Evolutionary conservation across 1,140 invertebrate genomes (phyloP).

Genomic region (Solen grandis): DNA sequence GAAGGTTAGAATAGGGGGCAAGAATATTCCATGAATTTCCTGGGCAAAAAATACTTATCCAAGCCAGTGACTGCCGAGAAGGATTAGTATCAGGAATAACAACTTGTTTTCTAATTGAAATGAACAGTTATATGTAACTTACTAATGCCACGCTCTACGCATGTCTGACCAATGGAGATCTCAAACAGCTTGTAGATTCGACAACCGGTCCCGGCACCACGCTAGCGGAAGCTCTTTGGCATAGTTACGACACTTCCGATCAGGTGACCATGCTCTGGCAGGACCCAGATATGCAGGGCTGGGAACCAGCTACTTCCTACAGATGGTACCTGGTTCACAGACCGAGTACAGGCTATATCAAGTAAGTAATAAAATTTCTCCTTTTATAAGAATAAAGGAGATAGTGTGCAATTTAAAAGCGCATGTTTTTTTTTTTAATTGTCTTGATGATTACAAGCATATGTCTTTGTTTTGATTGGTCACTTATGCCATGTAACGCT

Average conservation of each 20-base stretch:
- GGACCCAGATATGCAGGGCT: slow-evolving; percentile 57
- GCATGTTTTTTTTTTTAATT: neutral
- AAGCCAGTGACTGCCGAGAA: too few species aligned
- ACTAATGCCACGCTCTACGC: too few species aligned
- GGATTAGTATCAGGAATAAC: too few species aligned
- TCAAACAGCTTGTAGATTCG: slow-evolving; percentile 87
- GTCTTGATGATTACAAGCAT: neutral
- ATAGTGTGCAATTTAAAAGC: neutral
- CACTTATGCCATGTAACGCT: too few species aligned
- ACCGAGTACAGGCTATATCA: slow-evolving; percentile 58
- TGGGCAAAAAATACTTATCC: too few species aligned
- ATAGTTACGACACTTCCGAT: slow-evolving; percentile 91
- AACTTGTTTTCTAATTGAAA: neutral
- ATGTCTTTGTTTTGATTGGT: too few species aligned
- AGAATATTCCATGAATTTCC: too few species aligned
- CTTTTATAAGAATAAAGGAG: too few species aligned
- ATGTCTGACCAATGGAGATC: too few species aligned
- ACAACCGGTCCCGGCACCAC: slow-evolving; percentile 93
- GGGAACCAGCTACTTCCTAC: slow-evolving; percentile 58
- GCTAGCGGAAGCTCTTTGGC: slow-evolving; percentile 95
- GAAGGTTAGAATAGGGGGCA: too few species aligned
- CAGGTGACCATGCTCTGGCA: slow-evolving; percentile 83
- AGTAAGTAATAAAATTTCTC: too few species aligned
- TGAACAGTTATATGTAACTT: neutral
- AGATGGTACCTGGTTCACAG: slow-evolving; percentile 57